phyloP scores from a whole-genome alignment of 92 coral and sea anemone species.

The Siderastrea siderea region DNA sequence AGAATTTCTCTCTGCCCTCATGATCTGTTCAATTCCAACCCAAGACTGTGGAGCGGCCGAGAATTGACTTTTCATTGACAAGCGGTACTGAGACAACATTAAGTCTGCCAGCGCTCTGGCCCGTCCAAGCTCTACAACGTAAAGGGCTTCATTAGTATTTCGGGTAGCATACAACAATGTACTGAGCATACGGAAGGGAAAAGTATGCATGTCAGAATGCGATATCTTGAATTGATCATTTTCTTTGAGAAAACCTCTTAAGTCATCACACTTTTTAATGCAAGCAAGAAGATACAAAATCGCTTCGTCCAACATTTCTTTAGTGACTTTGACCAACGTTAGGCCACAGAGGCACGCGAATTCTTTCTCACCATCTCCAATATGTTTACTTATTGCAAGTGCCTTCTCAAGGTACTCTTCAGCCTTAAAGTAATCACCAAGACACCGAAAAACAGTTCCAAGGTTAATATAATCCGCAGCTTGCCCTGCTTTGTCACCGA shows the following conservation, averaged over 20 bases:
- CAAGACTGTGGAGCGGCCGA: not conserved
- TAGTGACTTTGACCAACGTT: not conserved
- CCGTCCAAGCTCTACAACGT: slow-evolving; percentile 1
- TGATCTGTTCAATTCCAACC: too few species aligned
- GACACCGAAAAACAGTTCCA: not conserved
- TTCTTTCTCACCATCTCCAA: not conserved
- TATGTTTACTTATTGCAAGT: not conserved
- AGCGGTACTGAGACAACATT: not conserved
- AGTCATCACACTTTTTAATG: not conserved
- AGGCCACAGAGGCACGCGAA: not conserved
- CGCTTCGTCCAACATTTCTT: not conserved
- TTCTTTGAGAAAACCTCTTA: not conserved
- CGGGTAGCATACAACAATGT: not conserved
- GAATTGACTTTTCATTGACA: not conserved
- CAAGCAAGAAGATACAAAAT: not conserved
- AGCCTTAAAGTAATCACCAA: not conserved
- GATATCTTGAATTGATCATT: not conserved
- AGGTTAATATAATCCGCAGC: not conserved
- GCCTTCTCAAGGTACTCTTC: not conserved
- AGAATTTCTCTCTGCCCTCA: not conserved
- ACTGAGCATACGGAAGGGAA: not conserved
- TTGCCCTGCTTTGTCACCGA: slow-evolving; percentile 1
- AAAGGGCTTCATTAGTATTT: not conserved
- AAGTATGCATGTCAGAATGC: not conserved
- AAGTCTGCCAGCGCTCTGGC: slow-evolving; percentile 13